These are phyloP conservation scores for Acanthornis magna DNA, from an alignment of 2,797 vertebrate species.

Conservation along the genomic window DNA sequence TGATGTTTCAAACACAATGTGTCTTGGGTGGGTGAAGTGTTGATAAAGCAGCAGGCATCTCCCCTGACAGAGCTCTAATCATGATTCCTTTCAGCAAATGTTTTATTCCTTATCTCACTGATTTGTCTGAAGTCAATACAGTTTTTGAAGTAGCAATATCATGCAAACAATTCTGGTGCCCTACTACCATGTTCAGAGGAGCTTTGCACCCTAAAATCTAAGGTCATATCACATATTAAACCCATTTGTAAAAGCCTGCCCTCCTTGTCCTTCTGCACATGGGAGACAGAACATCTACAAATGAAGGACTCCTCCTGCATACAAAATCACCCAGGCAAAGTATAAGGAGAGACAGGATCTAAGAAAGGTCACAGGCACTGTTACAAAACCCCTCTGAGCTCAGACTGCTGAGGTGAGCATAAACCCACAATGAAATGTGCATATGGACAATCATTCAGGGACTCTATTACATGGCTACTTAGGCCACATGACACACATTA, in stretches of 20 bases:
- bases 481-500: background rate
- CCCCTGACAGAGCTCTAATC: background rate
- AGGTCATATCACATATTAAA: background rate
- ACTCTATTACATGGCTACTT: background rate
- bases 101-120: background rate
- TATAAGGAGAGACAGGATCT: background rate
- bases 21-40: background rate
- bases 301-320: background rate
- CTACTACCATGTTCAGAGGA: background rate
- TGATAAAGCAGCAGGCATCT: background rate
- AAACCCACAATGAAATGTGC: background rate
- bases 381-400: background rate
- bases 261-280: background rate
- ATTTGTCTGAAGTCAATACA: background rate
- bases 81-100: background rate
- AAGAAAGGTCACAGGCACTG: background rate
- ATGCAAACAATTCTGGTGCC: background rate
- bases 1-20: background rate
- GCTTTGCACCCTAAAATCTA: background rate
- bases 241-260: background rate
- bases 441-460: background rate
- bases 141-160: background rate
- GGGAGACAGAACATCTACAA: background rate
- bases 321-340: background rate
- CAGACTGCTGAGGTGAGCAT: background rate